Evolutionary conservation across 30 jellyfish, hydroid and myxozoan species (phyloP).

Genomic region (Aurelia sp.): DNA sequence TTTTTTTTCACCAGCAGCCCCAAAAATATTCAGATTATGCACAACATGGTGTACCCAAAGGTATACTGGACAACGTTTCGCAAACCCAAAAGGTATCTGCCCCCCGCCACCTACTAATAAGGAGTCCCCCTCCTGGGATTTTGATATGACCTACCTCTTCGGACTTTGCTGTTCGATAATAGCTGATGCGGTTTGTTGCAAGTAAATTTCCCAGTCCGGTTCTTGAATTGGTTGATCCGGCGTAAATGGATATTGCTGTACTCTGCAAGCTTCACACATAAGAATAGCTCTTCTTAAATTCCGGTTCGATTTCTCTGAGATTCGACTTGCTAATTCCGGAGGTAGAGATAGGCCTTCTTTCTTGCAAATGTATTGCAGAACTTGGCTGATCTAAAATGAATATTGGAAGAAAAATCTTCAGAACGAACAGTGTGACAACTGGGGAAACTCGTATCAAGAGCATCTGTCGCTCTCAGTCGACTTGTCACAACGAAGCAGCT

Average conservation of each 20-base stretch:
- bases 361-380: constrained; percentile 78
- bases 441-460: no score
- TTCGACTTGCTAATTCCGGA: constrained; percentile 66
- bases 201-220: constrained; percentile 97
- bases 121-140: no score
- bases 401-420: background rate
- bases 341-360: constrained; percentile 88
- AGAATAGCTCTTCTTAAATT: constrained; percentile 94
- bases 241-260: constrained; percentile 98
- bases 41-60: no score
- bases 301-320: constrained; percentile 80
- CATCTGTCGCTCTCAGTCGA: no score
- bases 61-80: no score
- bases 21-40: no score
- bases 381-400: constrained; percentile 74
- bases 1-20: no score
- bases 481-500: no score
- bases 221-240: constrained; percentile 82
- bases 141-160: constrained; percentile 55
- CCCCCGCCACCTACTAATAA: no score
- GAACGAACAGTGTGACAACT: no score
- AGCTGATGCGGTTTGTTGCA: constrained; percentile 86
- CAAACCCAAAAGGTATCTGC: no score
- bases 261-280: constrained; percentile 98
- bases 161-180: constrained; percentile 96